Evolutionary conservation across 1,140 invertebrate genomes (phyloP).

Genomic region (Pachyrhynchus sulphureomaculatus): DNA sequence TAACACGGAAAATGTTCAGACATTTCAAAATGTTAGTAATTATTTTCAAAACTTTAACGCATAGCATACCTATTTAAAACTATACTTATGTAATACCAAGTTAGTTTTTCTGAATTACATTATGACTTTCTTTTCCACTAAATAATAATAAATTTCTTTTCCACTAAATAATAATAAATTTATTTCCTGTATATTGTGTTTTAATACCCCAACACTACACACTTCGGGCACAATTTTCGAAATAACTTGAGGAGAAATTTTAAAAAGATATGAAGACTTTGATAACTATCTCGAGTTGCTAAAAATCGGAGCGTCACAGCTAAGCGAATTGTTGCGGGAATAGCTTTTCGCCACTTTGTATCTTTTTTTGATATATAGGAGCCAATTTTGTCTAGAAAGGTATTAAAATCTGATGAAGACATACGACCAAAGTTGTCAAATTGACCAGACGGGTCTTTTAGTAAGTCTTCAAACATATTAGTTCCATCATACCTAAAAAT

Average conservation of each 20-base stretch:
- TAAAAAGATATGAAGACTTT: constrained; percentile 42
- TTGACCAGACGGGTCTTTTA: constrained; percentile 16
- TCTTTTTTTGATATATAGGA: constrained; percentile 28
- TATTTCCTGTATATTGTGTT: constrained; percentile 6
- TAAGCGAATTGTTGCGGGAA: constrained; percentile 39
- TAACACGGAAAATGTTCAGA: too few relatives aligned
- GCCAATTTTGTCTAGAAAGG: constrained; percentile 3
- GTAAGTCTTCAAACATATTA: not conserved
- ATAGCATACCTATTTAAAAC: too few relatives aligned
- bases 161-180: not conserved
- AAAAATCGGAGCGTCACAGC: constrained; percentile 43
- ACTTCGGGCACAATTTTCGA: constrained; percentile 30
- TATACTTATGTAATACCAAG: not conserved
- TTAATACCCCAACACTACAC: constrained; percentile 5
- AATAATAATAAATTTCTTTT: too few relatives aligned
- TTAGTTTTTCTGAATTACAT: too few relatives aligned
- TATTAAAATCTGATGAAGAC: constrained; percentile 32
- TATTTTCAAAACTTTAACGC: too few relatives aligned
- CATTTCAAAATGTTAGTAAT: too few relatives aligned
- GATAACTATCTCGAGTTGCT: constrained; percentile 38
- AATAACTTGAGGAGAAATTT: constrained; percentile 40
- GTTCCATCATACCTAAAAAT: not conserved
- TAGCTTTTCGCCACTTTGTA: constrained; percentile 31
- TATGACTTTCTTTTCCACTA: too few relatives aligned
- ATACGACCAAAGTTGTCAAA: constrained; percentile 34